Evolutionary conservation across 2,113 vertebrate genomes (phyloP).

Genomic region (Martes martes): DNA sequence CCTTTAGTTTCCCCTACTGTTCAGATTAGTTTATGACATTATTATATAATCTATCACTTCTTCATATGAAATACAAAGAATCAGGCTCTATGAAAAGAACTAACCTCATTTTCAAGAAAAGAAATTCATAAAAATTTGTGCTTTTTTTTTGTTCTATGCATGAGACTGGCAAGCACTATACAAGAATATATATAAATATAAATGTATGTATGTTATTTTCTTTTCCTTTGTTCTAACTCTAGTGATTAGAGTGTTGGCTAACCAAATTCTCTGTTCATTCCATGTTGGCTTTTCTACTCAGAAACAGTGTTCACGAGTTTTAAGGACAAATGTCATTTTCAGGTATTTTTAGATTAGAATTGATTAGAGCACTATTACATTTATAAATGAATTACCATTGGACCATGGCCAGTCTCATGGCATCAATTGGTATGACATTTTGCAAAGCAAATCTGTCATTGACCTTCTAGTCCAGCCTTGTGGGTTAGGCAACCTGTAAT

Average conservation of each 20-base stretch:
- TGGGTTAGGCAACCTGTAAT: not conserved
- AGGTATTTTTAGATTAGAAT: conserved; percentile 56
- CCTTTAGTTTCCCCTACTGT: not conserved
- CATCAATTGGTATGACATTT: conserved; percentile 66
- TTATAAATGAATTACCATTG: conserved; percentile 69
- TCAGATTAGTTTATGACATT: not conserved
- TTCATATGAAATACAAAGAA: not conserved
- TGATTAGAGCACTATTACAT: conserved; percentile 63
- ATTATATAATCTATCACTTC: not conserved
- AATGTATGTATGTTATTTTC: not conserved
- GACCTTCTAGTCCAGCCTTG: conserved; percentile 62
- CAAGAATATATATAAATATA: not conserved
- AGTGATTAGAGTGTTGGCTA: not conserved
- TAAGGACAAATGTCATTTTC: conserved; percentile 51
- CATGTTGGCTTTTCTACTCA: conserved; percentile 55
- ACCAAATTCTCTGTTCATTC: conserved; percentile 21
- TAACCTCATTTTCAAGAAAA: not conserved
- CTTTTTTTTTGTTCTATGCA: not conserved
- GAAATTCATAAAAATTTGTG: not conserved
- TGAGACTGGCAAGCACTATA: not conserved
- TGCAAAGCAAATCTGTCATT: conserved; percentile 68
- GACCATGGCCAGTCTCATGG: conserved; percentile 44
- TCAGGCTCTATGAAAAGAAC: not conserved
- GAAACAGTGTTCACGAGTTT: conserved; percentile 39
- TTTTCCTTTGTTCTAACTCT: not conserved